Conservation (phyloP, 2,113 vertebrate genomes). For the Rutilus rutilus region DNA sequence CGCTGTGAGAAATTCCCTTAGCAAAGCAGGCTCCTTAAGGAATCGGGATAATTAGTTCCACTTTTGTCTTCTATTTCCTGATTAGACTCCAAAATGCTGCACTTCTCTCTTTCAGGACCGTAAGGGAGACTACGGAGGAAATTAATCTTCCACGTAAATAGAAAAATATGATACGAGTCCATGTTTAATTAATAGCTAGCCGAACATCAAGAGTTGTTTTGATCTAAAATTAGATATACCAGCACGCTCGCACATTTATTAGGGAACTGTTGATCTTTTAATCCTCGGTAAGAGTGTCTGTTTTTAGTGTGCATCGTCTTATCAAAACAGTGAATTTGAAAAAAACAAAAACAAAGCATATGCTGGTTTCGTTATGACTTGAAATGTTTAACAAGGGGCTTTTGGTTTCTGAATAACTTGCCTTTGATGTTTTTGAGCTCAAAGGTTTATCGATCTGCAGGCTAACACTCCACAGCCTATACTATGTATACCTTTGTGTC, state of each 20-base stretch:
- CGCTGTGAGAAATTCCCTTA: constrained; percentile 44
- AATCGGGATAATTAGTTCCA: constrained; percentile 51
- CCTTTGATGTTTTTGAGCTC: constrained; percentile 27
- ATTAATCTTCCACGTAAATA: constrained; percentile 44
- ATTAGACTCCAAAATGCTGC: constrained; percentile 42
- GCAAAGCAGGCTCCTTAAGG: constrained; percentile 27
- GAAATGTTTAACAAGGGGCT: background rate
- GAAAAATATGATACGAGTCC: constrained; percentile 36
- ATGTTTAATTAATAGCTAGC: constrained; percentile 58
- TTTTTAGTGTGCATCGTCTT: background rate
- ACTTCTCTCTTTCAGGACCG: constrained; percentile 46
- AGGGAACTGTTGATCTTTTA: constrained; percentile 33
- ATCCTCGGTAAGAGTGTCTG: background rate
- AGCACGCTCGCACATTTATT: constrained; percentile 39
- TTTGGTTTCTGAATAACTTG: background rate
- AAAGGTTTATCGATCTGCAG: constrained; percentile 13
- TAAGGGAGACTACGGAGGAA: constrained; percentile 47
- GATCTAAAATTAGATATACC: constrained; percentile 44
- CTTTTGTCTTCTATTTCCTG: constrained; percentile 50
- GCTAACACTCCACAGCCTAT: background rate
- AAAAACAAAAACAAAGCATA: background rate
- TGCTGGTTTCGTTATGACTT: constrained; percentile 24
- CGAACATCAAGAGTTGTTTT: constrained; percentile 41
- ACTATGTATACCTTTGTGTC: background rate
- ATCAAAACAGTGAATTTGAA: background rate